phyloP scores from a whole-genome alignment of 2,113 vertebrate genomes.

The Cebus imitator region DNA sequence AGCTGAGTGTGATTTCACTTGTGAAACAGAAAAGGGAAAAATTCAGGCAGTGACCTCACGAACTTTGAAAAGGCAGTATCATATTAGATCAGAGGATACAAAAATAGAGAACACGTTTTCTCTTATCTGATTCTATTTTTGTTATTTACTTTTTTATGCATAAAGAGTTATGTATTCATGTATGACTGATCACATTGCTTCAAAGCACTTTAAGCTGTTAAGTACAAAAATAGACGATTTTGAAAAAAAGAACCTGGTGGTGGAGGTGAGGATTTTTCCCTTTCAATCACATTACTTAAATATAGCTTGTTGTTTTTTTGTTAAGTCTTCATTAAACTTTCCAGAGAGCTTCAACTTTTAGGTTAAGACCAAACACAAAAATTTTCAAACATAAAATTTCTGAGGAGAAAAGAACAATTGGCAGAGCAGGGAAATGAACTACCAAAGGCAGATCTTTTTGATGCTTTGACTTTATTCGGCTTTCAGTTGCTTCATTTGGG shows the following conservation, averaged over 20 bases:
- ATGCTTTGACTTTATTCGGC: neutral
- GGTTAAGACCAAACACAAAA: slow-evolving; percentile 10
- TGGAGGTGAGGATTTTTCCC: neutral
- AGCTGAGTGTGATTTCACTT: neutral
- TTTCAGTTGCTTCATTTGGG: neutral
- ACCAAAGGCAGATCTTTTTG: neutral
- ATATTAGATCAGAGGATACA: slow-evolving; percentile 1
- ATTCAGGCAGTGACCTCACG: neutral
- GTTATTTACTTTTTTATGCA: slow-evolving; percentile 57
- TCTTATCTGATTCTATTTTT: slow-evolving; percentile 28
- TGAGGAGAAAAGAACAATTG: neutral
- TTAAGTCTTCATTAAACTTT: slow-evolving; percentile 25
- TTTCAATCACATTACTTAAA: slow-evolving; percentile 34
- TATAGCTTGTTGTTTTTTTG: neutral
- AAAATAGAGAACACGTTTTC: slow-evolving; percentile 39
- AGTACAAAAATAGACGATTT: slow-evolving; percentile 8
- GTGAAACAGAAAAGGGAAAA: neutral
- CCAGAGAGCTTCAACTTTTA: neutral
- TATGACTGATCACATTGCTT: slow-evolving; percentile 38
- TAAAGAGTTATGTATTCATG: slow-evolving; percentile 9
- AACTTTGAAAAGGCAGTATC: neutral
- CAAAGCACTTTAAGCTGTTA: slow-evolving; percentile 37
- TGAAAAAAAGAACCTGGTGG: neutral
- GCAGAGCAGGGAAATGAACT: neutral
- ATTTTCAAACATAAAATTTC: neutral